A percentile compares a stretch with the other conserved stretches of the same genome.
phyloP scores from a whole-genome alignment of 2,113 vertebrate genomes.

The Aspidoscelis tigris region DNA sequence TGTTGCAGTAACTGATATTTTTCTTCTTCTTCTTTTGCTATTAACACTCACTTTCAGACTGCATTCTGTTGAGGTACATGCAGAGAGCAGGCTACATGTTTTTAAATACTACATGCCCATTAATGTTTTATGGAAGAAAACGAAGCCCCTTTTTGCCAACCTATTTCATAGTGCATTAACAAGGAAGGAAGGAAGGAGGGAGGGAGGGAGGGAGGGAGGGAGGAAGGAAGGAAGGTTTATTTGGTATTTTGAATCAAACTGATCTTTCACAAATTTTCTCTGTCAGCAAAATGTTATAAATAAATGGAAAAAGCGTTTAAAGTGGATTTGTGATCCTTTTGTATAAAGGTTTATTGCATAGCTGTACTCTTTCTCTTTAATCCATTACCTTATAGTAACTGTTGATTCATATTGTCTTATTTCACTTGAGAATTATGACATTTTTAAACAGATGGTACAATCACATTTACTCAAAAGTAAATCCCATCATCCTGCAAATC shows the following conservation, averaged over 20 bases:
- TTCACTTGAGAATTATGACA: neutral
- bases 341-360: neutral
- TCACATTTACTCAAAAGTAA: too few relatives aligned
- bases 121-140: neutral
- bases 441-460: too few relatives aligned
- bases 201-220: neutral
- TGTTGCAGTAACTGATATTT: neutral
- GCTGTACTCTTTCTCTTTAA: constrained; percentile 9
- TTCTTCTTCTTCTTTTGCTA: neutral
- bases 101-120: constrained; percentile 1
- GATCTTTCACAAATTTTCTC: constrained; percentile 21
- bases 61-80: constrained; percentile 9
- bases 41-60: constrained; percentile 9
- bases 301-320: constrained; percentile 26
- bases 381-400: neutral
- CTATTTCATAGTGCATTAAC: neutral
- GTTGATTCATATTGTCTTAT: neutral
- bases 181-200: neutral
- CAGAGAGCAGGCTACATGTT: neutral
- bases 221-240: neutral
- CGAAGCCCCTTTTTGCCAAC: constrained; percentile 11
- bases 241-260: constrained; percentile 7
- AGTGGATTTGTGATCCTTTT: constrained; percentile 21
- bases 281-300: constrained; percentile 22
- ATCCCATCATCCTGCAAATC: too few relatives aligned